Percentiles rank a stretch among this genome's conserved stretches.
Evolutionary conservation across 2,888 invertebrate species (phyloP).

Genomic region (Rhopalosiphum nymphaeae): DNA sequence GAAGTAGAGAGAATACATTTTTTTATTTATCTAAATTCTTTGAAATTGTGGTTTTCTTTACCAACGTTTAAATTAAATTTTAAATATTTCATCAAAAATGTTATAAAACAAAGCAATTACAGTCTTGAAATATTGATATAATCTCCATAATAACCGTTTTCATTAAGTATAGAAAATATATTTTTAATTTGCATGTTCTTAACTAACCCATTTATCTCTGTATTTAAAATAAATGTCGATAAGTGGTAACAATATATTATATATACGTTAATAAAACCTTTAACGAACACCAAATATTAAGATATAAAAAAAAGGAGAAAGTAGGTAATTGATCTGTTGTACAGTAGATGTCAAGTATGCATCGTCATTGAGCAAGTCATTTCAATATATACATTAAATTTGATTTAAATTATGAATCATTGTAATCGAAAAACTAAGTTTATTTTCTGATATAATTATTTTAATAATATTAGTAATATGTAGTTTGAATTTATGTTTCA

Average conservation of each 20-base stretch:
- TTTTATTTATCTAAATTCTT: background rate
- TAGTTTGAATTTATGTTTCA: background rate
- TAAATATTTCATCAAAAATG: background rate
- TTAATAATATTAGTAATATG: background rate
- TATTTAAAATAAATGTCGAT: background rate
- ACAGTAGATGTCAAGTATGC: no score
- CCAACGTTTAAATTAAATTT: background rate
- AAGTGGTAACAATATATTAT: background rate
- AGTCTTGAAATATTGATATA: background rate
- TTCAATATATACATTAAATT: background rate
- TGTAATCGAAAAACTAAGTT: background rate
- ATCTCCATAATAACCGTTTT: background rate
- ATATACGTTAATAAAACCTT: no score
- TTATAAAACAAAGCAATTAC: background rate
- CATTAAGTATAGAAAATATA: background rate
- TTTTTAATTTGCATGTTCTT: background rate
- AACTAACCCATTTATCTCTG: background rate
- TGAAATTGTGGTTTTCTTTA: background rate
- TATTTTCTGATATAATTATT: background rate
- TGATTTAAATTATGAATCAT: background rate
- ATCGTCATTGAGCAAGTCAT: no score
- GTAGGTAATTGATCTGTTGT: no score
- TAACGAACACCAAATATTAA: no score
- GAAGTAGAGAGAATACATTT: background rate
- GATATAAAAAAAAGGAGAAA: no score